Conservation (phyloP, 2,113 vertebrate species). For the Oreocharis arfaki region DNA sequence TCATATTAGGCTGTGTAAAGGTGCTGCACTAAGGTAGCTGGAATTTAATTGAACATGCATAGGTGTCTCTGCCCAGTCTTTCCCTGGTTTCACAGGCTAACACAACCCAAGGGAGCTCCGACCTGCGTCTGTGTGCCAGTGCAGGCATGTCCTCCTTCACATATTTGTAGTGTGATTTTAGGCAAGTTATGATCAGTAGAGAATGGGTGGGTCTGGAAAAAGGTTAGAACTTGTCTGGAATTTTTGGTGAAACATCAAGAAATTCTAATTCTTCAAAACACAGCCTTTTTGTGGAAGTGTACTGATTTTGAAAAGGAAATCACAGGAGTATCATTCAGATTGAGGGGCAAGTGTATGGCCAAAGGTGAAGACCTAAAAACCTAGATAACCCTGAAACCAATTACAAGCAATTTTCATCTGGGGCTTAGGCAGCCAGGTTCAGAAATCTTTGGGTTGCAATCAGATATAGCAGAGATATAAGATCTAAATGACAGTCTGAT, state of each 20-base stretch:
- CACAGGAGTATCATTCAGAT: neutral
- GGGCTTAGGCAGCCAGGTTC: neutral
- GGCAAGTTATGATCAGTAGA: neutral
- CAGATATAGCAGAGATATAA: neutral
- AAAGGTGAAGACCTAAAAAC: neutral
- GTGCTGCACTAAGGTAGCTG: neutral
- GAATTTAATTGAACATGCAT: neutral
- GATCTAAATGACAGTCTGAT: neutral
- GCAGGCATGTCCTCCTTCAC: neutral
- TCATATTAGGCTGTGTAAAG: neutral
- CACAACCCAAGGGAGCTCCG: neutral
- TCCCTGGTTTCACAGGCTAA: neutral
- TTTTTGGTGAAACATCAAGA: neutral
- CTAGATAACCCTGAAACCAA: neutral
- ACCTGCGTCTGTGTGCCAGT: neutral
- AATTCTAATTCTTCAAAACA: neutral
- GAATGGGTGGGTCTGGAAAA: neutral
- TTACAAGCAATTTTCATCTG: neutral
- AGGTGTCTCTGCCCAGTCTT: neutral
- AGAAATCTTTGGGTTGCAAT: neutral
- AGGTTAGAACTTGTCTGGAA: slow-evolving; percentile 36
- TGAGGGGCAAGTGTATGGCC: neutral
- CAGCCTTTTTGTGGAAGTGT: neutral
- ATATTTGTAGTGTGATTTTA: neutral
- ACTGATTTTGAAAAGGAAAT: neutral